Percentiles rank a stretch among this genome's conserved stretches.
These are phyloP conservation scores for Muschampia plurimacula DNA, from an alignment of 2,888 invertebrate species.

Conservation along the genomic window DNA sequence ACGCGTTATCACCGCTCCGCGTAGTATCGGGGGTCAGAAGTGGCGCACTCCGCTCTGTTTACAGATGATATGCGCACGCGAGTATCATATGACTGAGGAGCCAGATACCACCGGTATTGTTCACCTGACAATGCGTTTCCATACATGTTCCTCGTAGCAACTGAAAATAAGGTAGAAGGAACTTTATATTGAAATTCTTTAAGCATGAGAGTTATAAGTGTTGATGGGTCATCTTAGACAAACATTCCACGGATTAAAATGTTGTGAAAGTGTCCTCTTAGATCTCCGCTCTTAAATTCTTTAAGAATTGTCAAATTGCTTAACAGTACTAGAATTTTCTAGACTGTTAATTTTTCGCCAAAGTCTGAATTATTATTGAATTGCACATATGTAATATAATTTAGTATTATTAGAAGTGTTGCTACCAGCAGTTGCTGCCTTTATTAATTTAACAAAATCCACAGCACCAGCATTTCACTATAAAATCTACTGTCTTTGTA, in stretches of 20 bases:
- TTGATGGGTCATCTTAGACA: not conserved
- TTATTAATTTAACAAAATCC: no score
- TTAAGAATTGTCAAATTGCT: not conserved
- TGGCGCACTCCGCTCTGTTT: slow-evolving; percentile 68
- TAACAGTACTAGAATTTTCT: not conserved
- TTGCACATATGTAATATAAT: no score
- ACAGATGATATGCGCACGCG: slow-evolving; percentile 73
- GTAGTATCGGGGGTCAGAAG: slow-evolving; percentile 72
- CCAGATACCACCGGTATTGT: slow-evolving; percentile 26
- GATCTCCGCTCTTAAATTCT: no score
- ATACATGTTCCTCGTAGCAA: slow-evolving; percentile 11
- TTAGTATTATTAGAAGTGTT: no score
- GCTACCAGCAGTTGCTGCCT: no score
- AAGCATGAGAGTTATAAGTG: not conserved
- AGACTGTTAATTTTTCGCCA: not conserved
- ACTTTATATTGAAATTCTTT: not conserved
- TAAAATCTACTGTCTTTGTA: no score
- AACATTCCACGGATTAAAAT: not conserved
- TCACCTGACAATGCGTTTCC: slow-evolving; percentile 17
- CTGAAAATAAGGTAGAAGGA: not conserved
- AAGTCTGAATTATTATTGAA: no score
- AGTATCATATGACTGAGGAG: slow-evolving; percentile 64
- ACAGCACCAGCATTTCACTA: no score
- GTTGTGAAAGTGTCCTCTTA: not conserved
- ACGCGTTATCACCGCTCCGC: slow-evolving; percentile 53